These are phyloP conservation scores for Meta bourneti DNA, from an alignment of 2,888 invertebrate species.

Conservation along the genomic window DNA sequence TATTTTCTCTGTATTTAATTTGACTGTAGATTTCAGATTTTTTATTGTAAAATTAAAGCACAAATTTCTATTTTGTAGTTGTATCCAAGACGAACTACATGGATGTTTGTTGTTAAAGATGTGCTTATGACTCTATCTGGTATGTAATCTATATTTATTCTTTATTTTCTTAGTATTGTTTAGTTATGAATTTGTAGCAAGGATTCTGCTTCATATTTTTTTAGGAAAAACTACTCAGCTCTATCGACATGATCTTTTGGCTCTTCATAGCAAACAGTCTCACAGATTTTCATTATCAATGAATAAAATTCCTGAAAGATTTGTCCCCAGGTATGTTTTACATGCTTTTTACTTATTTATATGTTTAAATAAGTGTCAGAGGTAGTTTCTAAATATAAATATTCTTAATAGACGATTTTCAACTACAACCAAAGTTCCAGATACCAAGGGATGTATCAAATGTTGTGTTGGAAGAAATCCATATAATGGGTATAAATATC, in stretches of 20 bases:
- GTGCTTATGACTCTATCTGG: conserved; percentile 98
- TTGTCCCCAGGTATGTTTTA: conserved; percentile 86
- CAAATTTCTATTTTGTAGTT: conserved; percentile 83
- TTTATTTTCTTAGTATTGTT: neutral
- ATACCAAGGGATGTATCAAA: conserved; percentile 94
- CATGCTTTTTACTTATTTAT: neutral
- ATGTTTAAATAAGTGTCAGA: neutral
- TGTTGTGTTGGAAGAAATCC: conserved; percentile 98
- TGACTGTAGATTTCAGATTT: too few species aligned
- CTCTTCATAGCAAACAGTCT: conserved; percentile 84
- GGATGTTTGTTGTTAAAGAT: conserved; percentile 99
- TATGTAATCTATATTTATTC: conserved; percentile 27
- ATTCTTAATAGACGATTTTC: conserved; percentile 86
- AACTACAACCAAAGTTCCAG: conserved; percentile 92
- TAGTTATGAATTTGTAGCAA: conserved; percentile 28
- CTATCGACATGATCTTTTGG: conserved; percentile 95
- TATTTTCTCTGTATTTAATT: too few species aligned
- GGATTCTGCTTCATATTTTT: neutral
- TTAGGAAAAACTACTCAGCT: conserved; percentile 92
- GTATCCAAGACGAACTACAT: conserved; percentile 95
- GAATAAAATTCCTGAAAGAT: conserved; percentile 91
- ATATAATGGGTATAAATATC: conserved; percentile 98
- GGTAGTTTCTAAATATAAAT: neutral
- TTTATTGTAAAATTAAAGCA: too few species aligned
- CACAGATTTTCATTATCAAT: conserved; percentile 88